A percentile compares a stretch with the other conserved stretches of the same genome.
These are phyloP conservation scores for Drosophila meridionalis DNA, from an alignment of 2,888 invertebrate genomes.

Conservation along the genomic window DNA sequence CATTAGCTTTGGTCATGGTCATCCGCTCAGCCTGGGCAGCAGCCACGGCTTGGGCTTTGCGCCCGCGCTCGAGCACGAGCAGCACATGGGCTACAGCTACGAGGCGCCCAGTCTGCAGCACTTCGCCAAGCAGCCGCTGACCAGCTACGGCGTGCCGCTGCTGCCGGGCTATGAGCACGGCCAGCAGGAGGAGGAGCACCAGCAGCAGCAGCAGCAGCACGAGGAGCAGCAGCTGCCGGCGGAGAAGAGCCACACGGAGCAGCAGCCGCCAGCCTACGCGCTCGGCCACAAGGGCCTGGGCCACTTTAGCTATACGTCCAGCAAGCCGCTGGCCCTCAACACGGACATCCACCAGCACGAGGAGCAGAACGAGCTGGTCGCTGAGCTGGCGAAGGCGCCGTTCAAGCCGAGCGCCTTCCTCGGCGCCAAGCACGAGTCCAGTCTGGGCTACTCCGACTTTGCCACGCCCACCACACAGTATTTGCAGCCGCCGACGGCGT, in stretches of 20 bases:
- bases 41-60: conserved; percentile 20
- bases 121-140: conserved; percentile 52
- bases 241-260: conserved; percentile 39
- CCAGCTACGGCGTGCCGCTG: conserved; percentile 66
- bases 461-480: conserved; percentile 61
- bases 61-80: conserved; percentile 40
- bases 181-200: conserved; percentile 10
- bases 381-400: conserved; percentile 71
- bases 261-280: conserved; percentile 79
- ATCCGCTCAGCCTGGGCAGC: conserved; percentile 21
- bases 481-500: conserved; percentile 57
- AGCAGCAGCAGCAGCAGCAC: not conserved
- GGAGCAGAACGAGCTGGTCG: conserved; percentile 38
- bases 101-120: conserved; percentile 48
- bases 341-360: conserved; percentile 65
- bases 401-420: conserved; percentile 84
- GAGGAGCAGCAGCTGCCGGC: conserved; percentile 30
- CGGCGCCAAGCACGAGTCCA: conserved; percentile 80
- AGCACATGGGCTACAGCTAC: conserved; percentile 58
- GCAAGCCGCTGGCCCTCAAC: conserved; percentile 80
- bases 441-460: conserved; percentile 45
- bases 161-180: conserved; percentile 58
- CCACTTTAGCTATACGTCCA: conserved; percentile 79
- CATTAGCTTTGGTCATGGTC: conserved; percentile 28
- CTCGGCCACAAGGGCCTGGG: conserved; percentile 83